phyloP scores from a whole-genome alignment of 1,140 invertebrate species.

The Pseudobourletiella spinata region DNA sequence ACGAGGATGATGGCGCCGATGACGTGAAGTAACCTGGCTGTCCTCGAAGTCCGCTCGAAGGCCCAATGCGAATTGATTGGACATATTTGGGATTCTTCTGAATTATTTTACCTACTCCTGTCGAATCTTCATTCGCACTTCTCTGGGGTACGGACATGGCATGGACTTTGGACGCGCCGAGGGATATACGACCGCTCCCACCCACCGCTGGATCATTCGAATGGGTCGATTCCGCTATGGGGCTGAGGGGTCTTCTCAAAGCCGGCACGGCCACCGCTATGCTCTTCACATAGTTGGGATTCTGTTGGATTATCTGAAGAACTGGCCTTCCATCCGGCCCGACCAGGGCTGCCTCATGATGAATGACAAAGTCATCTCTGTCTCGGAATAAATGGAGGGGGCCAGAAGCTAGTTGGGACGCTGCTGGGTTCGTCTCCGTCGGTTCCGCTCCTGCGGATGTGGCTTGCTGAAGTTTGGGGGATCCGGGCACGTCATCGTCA shows the following conservation, averaged over 20 bases:
- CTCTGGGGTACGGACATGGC: constrained; percentile 16
- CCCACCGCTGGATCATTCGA: neutral
- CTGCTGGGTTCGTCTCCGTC: neutral
- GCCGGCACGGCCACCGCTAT: constrained; percentile 25
- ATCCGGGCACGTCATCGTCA: constrained; percentile 21
- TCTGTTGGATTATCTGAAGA: constrained; percentile 32
- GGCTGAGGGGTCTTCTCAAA: constrained; percentile 21
- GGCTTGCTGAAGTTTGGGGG: neutral
- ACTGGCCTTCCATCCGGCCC: constrained; percentile 23
- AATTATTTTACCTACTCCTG: constrained; percentile 27
- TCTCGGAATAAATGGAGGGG: constrained; percentile 25
- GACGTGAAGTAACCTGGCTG: neutral
- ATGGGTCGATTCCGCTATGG: constrained; percentile 19
- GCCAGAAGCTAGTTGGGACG: neutral
- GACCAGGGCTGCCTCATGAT: constrained; percentile 23
- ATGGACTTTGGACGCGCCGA: neutral
- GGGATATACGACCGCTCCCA: neutral
- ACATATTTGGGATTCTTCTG: constrained; percentile 30
- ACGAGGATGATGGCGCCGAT: neutral
- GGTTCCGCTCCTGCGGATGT: neutral
- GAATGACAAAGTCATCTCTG: constrained; percentile 24
- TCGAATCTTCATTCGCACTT: constrained; percentile 11
- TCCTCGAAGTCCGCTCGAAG: neutral
- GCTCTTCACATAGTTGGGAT: constrained; percentile 31
- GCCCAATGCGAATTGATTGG: constrained; percentile 33